Evolutionary conservation across 2,113 vertebrate genomes (phyloP).

Genomic region (Strigops habroptila): DNA sequence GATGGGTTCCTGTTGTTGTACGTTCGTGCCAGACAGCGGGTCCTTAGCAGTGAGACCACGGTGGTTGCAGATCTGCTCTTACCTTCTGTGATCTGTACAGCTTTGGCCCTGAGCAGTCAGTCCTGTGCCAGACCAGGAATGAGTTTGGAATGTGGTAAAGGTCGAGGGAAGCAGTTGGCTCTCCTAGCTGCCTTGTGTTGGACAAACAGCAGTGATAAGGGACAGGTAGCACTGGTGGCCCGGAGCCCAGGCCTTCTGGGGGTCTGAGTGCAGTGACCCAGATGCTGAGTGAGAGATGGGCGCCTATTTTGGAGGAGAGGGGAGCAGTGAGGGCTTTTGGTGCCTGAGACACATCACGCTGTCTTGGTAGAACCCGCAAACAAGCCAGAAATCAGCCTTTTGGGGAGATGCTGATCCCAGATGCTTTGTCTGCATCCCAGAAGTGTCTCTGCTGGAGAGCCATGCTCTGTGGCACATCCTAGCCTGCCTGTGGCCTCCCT

Average conservation of each 20-base stretch:
- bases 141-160: not conserved
- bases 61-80: not conserved
- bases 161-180: not conserved
- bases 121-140: not conserved
- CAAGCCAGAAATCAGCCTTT: not conserved
- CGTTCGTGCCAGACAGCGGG: no score
- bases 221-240: not conserved
- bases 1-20: not conserved
- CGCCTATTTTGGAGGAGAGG: not conserved
- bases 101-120: not conserved
- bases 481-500: no score
- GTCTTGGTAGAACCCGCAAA: not conserved
- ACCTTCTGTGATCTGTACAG: not conserved
- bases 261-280: not conserved
- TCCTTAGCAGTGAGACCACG: not conserved
- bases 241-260: not conserved
- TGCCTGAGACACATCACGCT: not conserved
- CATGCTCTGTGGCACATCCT: fast-evolving
- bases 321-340: not conserved
- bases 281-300: not conserved
- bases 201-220: not conserved
- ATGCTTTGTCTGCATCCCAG: not conserved
- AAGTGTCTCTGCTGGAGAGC: not conserved
- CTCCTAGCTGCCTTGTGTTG: not conserved
- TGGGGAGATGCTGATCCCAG: not conserved